Evolutionary conservation across 2,113 vertebrate genomes (phyloP), one percentile per base, ranked within the genome.

Genomic region (Phalacrocorax aristotelis): DNA sequence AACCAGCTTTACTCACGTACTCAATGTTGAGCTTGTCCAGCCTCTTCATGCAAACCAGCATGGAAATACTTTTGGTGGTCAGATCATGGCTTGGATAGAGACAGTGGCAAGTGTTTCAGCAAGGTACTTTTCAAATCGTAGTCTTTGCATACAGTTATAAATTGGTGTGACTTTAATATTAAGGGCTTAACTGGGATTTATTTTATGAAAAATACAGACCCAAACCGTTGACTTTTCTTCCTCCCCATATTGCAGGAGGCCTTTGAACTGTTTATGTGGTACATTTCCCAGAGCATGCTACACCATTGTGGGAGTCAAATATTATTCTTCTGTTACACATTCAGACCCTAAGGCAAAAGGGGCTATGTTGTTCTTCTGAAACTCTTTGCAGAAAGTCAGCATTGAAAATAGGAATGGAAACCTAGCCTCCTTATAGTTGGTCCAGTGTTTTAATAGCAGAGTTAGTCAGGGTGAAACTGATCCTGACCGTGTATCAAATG

Each of bases 71-170:
- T 99, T 98, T 62, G 98, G 98, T 72, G 98, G 98, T 26, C 98
- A 99, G 93, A 98, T 99, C 93, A 98, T 99, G 98, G 98, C 98
- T 57, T 99, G 98, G 98, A 98, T 99, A 98, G 98, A 98, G 95
- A 97, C 94, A 1, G 98, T 98, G 20, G 98, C 98, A 17, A 98
- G 98, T 81, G 98, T 99, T 94, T 98, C 98, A 88, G 98, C 98
- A 94, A 98, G 98, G 98, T 99, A 93, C 32, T 82, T 78, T 54
- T 87, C 57, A 7, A n/a, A 69, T 69, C 46, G 9, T 11, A 25
- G 49, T 65, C 75, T 70, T 60, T 81, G 32, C 38, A 15, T 44
- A 27, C 78, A 6, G 46, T 64, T 88, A 29, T 83, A 27, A 61
- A 44, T 64, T 10, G 40, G 57, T 64, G 17, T 79, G 23, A 44